Base-by-base conservation (phyloP, 2,797 vertebrate species). In the Falco concolor region DNA sequence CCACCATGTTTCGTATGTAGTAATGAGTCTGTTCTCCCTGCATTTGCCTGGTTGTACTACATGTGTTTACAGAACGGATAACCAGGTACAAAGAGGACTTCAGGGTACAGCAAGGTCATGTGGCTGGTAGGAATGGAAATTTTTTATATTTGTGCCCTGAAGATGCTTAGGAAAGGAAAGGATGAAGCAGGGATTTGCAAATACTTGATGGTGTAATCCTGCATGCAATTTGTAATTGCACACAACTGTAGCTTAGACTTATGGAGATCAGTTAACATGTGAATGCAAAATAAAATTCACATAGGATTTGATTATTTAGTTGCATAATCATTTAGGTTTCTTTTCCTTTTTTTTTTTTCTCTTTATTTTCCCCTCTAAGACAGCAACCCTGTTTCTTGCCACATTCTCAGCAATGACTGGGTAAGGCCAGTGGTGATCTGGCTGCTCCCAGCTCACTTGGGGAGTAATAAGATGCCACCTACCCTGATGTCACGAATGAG, bases 401-500 rank as follows among this genome's bases (percentile, higher is more conserved):
- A 70, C 42, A 10, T 27, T 75, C 57, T 82, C 75, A 65, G 68
- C 28, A 69, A 45, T 42, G 74, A 34, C 45, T 28, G 14, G 30
- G 20, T 60, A 53, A 74, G 60, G 14, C 53, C 78, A 76, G 67
- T 3, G 24, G 42, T 64, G 40, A 53, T 14, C 24, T 64, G n/a
- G n/a, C 60, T 67, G 64, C 57, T 86, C 49, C 42, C 65, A 88
- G 0, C 13, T 63, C 27, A 11, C 0, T 8, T 32, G 44, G 45
- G 25, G 56, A 59, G 50, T 4, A 34, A 56, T 23, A 80, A 4
- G 47, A 34, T 85, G 68, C 6, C 72, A 87, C 82, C 53, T 98
- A 99, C 99, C 98, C 99, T 99, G 95, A 99, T 99, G 97, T 99
- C 99, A 90, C 98, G 98, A 96, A 99, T 99, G 91, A 99, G 99